phyloP scores from a whole-genome alignment of 2,113 vertebrate genomes.

The Girardinichthys multiradiatus region DNA sequence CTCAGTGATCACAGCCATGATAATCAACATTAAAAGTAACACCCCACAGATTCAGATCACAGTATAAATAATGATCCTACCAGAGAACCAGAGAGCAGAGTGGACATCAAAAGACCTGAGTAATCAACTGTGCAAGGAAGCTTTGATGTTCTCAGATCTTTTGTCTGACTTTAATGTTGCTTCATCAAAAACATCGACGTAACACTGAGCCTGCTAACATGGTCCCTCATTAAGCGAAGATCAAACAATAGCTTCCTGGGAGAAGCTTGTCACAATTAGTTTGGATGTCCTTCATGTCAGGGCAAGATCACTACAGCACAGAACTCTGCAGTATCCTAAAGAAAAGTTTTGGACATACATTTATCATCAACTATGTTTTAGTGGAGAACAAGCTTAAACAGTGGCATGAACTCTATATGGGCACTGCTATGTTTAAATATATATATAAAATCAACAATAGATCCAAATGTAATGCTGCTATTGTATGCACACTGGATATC shows the following conservation, averaged over 20 bases:
- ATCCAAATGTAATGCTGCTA: too few species aligned
- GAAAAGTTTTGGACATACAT: not conserved
- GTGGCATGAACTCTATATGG: not conserved
- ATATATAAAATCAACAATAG: too few species aligned
- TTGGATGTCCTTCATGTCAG: not conserved
- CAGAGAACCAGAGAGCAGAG: not conserved
- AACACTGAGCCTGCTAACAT: not conserved
- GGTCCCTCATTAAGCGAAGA: not conserved
- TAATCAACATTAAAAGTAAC: not conserved
- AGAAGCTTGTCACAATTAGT: not conserved
- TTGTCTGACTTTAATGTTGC: slow-evolving; percentile 32
- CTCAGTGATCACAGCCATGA: not conserved
- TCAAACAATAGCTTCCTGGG: slow-evolving; percentile 25
- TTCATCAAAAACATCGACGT: slow-evolving; percentile 10
- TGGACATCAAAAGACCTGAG: slow-evolving; percentile 37
- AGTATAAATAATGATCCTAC: slow-evolving; percentile 8
- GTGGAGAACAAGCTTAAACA: not conserved
- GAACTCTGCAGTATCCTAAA: not conserved
- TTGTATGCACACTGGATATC: too few species aligned
- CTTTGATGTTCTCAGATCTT: slow-evolving; percentile 54
- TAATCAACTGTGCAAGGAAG: not conserved
- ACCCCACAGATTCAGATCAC: not conserved
- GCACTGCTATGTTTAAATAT: not conserved
- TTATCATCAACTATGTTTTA: not conserved
- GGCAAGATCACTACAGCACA: not conserved